Evolutionary conservation across 1,140 invertebrate genomes (phyloP), one percentile per base, ranked within the genome.

Genomic region (Cecropterus lyciades): DNA sequence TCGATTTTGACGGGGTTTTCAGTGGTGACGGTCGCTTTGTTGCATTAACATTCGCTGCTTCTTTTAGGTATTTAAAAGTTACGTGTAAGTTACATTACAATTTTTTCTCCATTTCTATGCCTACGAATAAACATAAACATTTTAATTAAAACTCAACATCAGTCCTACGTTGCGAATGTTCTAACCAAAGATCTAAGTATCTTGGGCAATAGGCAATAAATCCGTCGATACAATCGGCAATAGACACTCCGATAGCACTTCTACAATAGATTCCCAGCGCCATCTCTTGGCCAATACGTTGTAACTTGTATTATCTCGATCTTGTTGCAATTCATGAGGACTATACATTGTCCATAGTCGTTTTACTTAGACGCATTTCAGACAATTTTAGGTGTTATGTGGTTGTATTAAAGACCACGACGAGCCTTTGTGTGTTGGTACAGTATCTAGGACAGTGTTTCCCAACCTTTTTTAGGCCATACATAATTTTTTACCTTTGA

Each of bases 191-290:
- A 8, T 33, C 8, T 52, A 52, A 16, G 14, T n/a, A 33, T 33
- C 49, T 33, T 13, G 30, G 24, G 49, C 49, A 27, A 30, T 9
- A 33, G 9, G 9, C 49, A 33, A 14, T 52, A 52, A 15, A 30
- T 52, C 27, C 33, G 13, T 10, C 27, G 49, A 52, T 52, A 52
- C 6, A 52, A 52, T 52, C 49, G 49, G 14, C 15, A 33, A 24
- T 17, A 49, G 49, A 52, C 24, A 52, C 27, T 52, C 30, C 51
- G 51, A 52, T 52, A 59, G 24, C 55, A 46, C 14, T 24, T 33
- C 27, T 46, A 59, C 55, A 46, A 59, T 46, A 43, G 53, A 52
- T 57, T 45, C 40, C 40, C 42, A 45, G 9, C 46, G 55, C 16
- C 55, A 57, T 57, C 55, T 45, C 30, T 17, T 17, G 40, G 40